Evolutionary conservation across 2,113 vertebrate genomes (phyloP), one percentile per base, ranked within the genome.

Genomic region (pig (Sus scrofa)): DNA sequence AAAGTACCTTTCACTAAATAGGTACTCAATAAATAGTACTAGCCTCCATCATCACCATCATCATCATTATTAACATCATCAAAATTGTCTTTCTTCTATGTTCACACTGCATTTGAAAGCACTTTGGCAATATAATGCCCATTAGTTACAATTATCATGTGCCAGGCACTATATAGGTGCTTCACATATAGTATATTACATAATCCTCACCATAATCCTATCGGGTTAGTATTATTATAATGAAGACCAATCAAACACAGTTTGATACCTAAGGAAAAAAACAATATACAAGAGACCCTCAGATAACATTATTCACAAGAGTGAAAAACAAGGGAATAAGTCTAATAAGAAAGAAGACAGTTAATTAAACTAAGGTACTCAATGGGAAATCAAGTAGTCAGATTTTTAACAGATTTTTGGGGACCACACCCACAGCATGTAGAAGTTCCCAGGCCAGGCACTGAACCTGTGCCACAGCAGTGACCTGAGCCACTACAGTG

Each of bases 201-300:
- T 27, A 68, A 73, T 93, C 83, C 15, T 89, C 83, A 79, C 37
- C 50, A 95, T 32, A 79, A 62, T 1, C 20, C 56, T 87, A 52
- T 60, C 81, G 37, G 8, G 27, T 67, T 93, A 34, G 20, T 90
- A 77, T 67, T 86, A 58, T 52, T 91, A 82, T 63, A 94, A 82
- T 56, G 44, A 94, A 94, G 22, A 83, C 63, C 63, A 86, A 67
- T 58, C 8, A 86, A 67, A 83, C 30, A 60, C 3, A 67, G 19
- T 79, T 92, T 82, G n/a, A n/a, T n/a, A n/a, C n/a, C n/a, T n/a
- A 84, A 91, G 37, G 75, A 50, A 39, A 89, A 96, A 93, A 82
- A 73, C 12, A 34, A 74, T 7, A 83, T 22, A 52, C 3, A 96
- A 88, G 82, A 32, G 2, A 78, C 67, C 37, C 24, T 97, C 81